Base-by-base conservation (phyloP, 1,140 invertebrate species). In the Mactra quadrangularis region DNA sequence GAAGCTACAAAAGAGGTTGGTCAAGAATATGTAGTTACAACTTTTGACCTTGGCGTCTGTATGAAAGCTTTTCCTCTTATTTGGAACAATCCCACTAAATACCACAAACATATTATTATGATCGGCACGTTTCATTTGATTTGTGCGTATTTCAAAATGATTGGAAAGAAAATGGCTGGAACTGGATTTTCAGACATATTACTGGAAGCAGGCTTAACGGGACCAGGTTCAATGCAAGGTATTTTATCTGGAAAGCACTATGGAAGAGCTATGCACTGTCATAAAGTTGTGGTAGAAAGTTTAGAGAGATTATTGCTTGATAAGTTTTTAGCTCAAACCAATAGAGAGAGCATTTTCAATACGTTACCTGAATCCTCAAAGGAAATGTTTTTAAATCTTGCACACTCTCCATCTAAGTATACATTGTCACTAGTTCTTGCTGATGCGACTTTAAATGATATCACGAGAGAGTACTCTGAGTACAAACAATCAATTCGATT, bases 21-120 rank as follows among this genome's bases (percentile, higher is more conserved):
- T 29, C 84, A 85, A 53, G 33, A 71, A 15, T 87, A 86, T 50
- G 83, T 77, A 6, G 25, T 85, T 19, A 81, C 79, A 50, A 86
- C 86, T 27, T 87, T 85, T 78, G 87, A 85, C 62, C 55, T 86
- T 19, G 84, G 86, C 3, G 84, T 84, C 17, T 88, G 86, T 74
- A 85, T 86, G 83, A 87, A 87, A 70, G 86, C 86, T 11, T 75
- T 74, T 33, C 85, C 85, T 1, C 17, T 89, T n/a, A 31, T 86
- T 45, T 85, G 82, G 86, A 85, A 85, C 33, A n/a, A 72, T 19
- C 66, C 81, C 31, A 19, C 50, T 0, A 75, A 29, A 70, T 87
- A 87, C 71, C 31, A 87, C 53, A 84, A 85, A 0, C 84, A 89
- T 45, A 85, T 86, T 33, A 29, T 86, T 17, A 38, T 85, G 71